Evolutionary conservation across 2,797 vertebrate species (phyloP), one percentile per base, ranked within the genome.

Genomic region (Hemibagrus guttatus): DNA sequence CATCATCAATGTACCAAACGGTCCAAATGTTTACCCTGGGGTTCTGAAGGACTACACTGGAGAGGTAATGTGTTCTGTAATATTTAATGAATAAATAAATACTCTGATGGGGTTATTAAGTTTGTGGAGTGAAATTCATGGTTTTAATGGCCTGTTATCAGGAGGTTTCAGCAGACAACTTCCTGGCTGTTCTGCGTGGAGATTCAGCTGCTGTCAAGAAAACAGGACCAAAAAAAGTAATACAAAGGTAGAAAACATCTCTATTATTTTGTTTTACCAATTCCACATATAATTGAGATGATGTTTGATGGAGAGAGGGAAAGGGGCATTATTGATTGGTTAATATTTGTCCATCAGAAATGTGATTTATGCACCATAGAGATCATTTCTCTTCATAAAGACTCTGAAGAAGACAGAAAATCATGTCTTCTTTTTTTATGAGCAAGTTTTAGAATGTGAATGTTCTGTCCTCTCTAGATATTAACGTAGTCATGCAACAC

Each of bases 1-100:
- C 9, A n/a, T 87, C 19, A 84, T 87, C n/a, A 87, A 87, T 6
- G 35, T 66, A 6, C 81, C 81, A 16, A 26, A 31, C 9, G 86
- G 86, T 3, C 71, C 86, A 12, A 87, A 87, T 14, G 63, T 87
- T 49, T 84, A 87, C 64, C 86, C 86, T 0, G 86, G 86, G 17
- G 86, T 87, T 69, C 1, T 93, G 93, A 86, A 94, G 4, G 1
- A 92, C 93, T 3, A 91, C 89, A 89, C 93, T 92, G 61, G 23
- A 84, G 85, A 92, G 92, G 58, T 90, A 71, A 71, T 23, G 35
- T 14, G 26, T 19, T 13, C 54, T 80, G 35, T 19, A 21, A 35
- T 6, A 39, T 6, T 1, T 14, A 75, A 39, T 12, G n/a, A 23
- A 66, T 79, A 21, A 23, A 66, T 85, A 21, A 39, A 69, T 46